Evolutionary conservation across 2,888 invertebrate species (phyloP), one percentile per base, ranked within the genome.

Genomic region (Amiota minor): DNA sequence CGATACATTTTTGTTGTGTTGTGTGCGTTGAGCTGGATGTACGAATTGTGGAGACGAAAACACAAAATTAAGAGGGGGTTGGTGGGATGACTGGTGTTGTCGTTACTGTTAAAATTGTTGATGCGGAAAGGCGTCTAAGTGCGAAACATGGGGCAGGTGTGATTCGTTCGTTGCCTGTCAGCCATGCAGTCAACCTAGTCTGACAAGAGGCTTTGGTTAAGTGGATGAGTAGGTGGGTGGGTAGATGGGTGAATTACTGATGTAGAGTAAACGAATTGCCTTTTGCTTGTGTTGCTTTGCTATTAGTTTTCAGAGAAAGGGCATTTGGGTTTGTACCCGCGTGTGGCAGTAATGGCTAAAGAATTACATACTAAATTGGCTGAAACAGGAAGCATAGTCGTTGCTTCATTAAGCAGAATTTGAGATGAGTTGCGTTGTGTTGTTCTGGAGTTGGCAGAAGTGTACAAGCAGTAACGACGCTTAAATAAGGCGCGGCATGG

Each of bases 291-390:
- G 20, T 50, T n/a, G 49, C n/a, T 35, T 6, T 55, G 69, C n/a
- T 14, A 35, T 50, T n/a, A 11, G 49, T 49, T 14, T 9, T 47
- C 20, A 50, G 12, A 8, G 35, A 35, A 35, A 6, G 35, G 23
- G 56, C 12, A 62, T 20, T 64, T 18, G 35, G 12, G 14, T 45
- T 18, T 14, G 14, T 65, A 73, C 56, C 65, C 16, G 61, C 65
- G 73, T 76, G 74, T 77, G 80, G 71, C 81, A 83, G 82, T 87
- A 88, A 87, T 87, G 84, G 88, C 82, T 88, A 87, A 88, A 88
- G 87, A 88, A 87, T 87, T 87, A 87, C 87, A 87, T 85, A 86
- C 86, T 85, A 88, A 87, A 87, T 87, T 87, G 87, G 87, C 87
- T 86, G 82, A 85, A 86, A 87, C 87, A 86, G 87, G 88, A 85